A percentile compares a stretch with the other conserved stretches of the same genome.
Conservation (phyloP, 2,888 invertebrate species). For the Netelia virgata region DNA sequence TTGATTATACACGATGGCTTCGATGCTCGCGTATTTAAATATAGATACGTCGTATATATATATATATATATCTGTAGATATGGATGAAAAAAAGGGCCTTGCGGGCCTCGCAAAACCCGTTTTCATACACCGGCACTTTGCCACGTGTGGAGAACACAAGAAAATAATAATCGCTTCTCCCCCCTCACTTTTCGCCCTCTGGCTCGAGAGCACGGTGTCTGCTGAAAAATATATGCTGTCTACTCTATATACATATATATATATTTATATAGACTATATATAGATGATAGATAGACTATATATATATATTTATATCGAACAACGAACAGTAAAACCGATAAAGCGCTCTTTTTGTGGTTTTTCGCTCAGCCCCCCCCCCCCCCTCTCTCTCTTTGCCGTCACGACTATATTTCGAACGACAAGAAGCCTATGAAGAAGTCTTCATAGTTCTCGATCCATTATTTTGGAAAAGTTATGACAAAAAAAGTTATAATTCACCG, state of each 20-base stretch:
- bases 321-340: conserved; percentile 13
- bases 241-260: no score
- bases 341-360: not conserved
- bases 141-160: conserved; percentile 29
- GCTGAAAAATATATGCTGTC: conserved; percentile 40
- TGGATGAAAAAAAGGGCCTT: conserved; percentile 29
- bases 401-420: not conserved
- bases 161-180: conserved; percentile 41
- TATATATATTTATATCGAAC: conserved; percentile 27
- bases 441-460: not conserved
- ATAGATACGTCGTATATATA: not conserved
- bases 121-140: conserved; percentile 59
- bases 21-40: conserved; percentile 24
- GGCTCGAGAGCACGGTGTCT: conserved; percentile 9
- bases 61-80: not conserved
- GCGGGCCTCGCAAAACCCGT: conserved; percentile 54
- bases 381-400: not conserved
- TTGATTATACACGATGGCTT: conserved; percentile 52
- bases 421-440: conserved; percentile 5
- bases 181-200: not conserved
- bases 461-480: not conserved
- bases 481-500: not conserved
- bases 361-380: no score
- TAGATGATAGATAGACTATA: no score
- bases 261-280: no score